Conservation (phyloP, 2,888 invertebrate genomes). For the Epistrophe eligans region DNA sequence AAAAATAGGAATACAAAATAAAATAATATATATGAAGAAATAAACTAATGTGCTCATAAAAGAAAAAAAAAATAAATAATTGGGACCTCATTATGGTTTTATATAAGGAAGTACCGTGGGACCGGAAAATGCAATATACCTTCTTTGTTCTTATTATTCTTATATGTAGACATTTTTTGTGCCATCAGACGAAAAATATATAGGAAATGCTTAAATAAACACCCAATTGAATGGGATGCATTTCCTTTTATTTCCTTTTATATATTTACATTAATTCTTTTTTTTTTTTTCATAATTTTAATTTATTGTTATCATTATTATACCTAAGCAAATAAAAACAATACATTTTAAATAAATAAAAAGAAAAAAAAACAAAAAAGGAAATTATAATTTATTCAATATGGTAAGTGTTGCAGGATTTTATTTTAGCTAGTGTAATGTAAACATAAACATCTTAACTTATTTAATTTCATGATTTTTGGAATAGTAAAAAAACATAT, state of each 20-base stretch:
- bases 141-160: constrained; percentile 21
- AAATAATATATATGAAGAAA: constrained; percentile 22
- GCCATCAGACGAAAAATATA: constrained; percentile 11
- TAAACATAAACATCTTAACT: constrained; percentile 18
- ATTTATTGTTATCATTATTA: constrained; percentile 22
- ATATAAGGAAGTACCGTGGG: constrained; percentile 43
- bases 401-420: constrained; percentile 41
- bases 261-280: constrained; percentile 18
- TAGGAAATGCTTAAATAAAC: constrained; percentile 43
- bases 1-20: constrained; percentile 12
- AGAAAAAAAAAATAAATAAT: constrained; percentile 28
- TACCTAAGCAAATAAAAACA: constrained; percentile 56
- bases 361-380: constrained; percentile 24
- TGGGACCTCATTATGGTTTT: constrained; percentile 56
- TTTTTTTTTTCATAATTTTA: constrained; percentile 31
- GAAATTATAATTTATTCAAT: constrained; percentile 26
- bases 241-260: constrained; percentile 46
- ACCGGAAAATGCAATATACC: constrained; percentile 45
- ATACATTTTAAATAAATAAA: constrained; percentile 28
- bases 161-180: constrained; percentile 5
- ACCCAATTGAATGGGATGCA: constrained; percentile 62
- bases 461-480: constrained; percentile 24
- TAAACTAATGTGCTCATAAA: constrained; percentile 47
- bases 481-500: constrained; percentile 7
- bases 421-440: constrained; percentile 34